Base-by-base conservation (phyloP, 2,888 invertebrate genomes). In the Ochropacha duplaris region DNA sequence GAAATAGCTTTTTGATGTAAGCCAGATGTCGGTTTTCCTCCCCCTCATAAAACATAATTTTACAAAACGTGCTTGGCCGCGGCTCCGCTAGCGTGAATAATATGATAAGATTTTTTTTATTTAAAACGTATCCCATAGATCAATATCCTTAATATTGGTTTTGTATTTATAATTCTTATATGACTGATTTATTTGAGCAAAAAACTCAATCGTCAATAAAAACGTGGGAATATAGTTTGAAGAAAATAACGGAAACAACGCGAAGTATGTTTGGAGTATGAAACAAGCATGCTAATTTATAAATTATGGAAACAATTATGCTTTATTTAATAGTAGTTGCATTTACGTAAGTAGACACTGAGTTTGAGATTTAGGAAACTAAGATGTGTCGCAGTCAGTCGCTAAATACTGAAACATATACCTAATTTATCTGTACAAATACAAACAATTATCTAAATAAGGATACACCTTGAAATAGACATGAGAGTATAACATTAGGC, bases 1-100 rank as follows among this genome's bases (percentile, higher is more conserved):
- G 73, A 81, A 86, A 88, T 86, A 82, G 78, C 83, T 81, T 88
- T 86, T 82, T 87, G 84, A 88, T 87, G 80, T 74, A 76, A 70
- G 79, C 87, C 90, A 91, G 87, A 90, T 90, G 90, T 81, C 80
- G 56, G 69, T 68, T 69, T 71, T 70, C 78, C 76, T 78, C 79
- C 82, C 80, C 77, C 72, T 69, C 67, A 56, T 60, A 28, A 49
- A 50, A 55, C 39, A 26, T 14, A 59, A 57, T 57, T 44, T 60
- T 31, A 57, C 54, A 51, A 51, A 19, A 31, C 31, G 12, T 16
- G 16, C 36, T 44, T 44, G 5, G 44, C 44, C 19, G 44, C 44
- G 44, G 44, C 44, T 19, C 3, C 19, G 44, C 44, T 39, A 44
- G 44, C 44, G 39, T 44, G 19, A 39, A 39, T 39, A 39, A 39